Percentiles rank a stretch among this genome's conserved stretches.
These are phyloP conservation scores for Phainopepla nitens DNA, from an alignment of 2,113 vertebrate genomes.

Conservation along the genomic window DNA sequence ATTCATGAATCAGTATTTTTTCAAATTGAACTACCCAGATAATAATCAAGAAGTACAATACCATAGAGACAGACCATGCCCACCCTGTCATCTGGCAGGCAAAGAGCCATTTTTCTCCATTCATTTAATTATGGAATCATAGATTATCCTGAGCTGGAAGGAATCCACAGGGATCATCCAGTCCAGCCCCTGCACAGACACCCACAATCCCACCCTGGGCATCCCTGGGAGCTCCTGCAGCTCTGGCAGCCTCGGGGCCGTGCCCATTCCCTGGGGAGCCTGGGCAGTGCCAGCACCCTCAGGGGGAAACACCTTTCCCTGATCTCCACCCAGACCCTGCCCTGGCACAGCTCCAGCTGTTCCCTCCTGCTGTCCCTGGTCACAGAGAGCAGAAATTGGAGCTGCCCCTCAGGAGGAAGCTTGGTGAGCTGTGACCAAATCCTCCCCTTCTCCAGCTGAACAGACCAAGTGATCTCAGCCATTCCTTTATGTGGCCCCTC, in stretches of 20 bases:
- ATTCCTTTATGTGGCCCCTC: too few species aligned
- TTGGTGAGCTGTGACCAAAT: background rate
- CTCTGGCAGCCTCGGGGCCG: accelerated
- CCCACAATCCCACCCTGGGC: background rate
- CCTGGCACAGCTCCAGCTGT: background rate
- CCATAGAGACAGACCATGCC: background rate
- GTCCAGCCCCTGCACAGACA: background rate
- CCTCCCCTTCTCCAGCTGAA: background rate
- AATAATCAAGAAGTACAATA: background rate
- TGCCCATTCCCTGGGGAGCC: background rate
- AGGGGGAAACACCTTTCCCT: background rate
- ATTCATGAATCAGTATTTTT: background rate
- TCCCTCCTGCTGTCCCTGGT: background rate
- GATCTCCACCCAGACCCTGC: background rate
- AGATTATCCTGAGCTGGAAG: background rate
- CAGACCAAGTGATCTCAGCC: background rate
- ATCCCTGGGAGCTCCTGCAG: background rate
- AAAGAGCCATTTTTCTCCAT: background rate
- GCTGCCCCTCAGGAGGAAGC: background rate
- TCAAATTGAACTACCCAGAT: background rate
- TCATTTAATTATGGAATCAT: background rate
- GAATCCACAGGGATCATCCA: background rate
- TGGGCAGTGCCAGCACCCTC: background rate
- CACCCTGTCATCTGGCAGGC: accelerated
- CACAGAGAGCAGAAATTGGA: background rate